Evolutionary conservation across 2,888 invertebrate species (phyloP), one percentile per base, ranked within the genome.

Genomic region (Caenorhabditis afra): DNA sequence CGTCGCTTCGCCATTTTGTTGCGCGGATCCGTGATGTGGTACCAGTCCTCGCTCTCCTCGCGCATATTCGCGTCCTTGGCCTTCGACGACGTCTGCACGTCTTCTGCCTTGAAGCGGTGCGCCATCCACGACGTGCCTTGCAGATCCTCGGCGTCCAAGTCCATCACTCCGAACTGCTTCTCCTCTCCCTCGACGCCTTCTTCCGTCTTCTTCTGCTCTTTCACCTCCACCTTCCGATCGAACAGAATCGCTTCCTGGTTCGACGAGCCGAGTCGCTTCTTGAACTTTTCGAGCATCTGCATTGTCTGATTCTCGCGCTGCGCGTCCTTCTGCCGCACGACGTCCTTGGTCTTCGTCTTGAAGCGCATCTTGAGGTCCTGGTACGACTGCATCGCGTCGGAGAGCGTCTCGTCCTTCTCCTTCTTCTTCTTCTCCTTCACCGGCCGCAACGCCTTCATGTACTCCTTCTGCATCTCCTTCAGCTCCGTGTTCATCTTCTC

Each of bases 11-110:
- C 97, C 4, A 99, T 91, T 0, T 96, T 95, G 92, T 97, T 97
- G 81, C 98, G 92, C 0, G 99, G 98, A 91, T 99, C 98, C 89
- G 94, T 95, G 35, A 97, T 95, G 90, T 97, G 96, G 90, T 96
- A 99, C 95, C 97, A 96, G 87, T 98, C 97, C 85, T 95, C 95
- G 55, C 94, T 94, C 45, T 73, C 66, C 8, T 88, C 89, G 90
- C 95, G 95, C 0, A 95, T 94, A 65, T 95, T 97, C 0, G 90
- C 90, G 74, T 90, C 90, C 59, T 87, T 86, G 7, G 90, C 90
- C 58, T 85, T 86, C n/a, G 89, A 86, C 23, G 82, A 77, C 5
- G 85, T 74, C 16, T 82, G 81, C 10, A 66, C 74, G 53, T 87
- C 87, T 53, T 87, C 87, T 10, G 89, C 90, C 20, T 87, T 82